Percentiles rank a stretch among this genome's conserved stretches.
phyloP scores from a whole-genome alignment of 2,113 vertebrate genomes.

The Poecile atricapillus region DNA sequence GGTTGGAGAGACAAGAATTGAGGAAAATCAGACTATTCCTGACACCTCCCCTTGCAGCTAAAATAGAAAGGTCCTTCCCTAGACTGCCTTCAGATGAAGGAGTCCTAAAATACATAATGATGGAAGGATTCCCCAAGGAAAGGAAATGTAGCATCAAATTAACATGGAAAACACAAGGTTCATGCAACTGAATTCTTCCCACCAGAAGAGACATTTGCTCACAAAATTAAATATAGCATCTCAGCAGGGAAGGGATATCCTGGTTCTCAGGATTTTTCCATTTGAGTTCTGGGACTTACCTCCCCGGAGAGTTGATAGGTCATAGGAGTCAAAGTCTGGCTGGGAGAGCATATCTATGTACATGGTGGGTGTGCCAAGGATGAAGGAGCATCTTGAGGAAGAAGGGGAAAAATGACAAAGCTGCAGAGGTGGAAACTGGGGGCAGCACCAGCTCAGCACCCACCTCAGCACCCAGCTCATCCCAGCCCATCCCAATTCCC shows the following conservation, averaged over 20 bases:
- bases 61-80: neutral
- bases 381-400: constrained; percentile 75
- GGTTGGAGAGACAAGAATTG: neutral
- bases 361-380: constrained; percentile 90
- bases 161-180: neutral
- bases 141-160: neutral
- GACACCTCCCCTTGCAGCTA: neutral
- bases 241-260: neutral
- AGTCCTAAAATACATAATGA: neutral
- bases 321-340: constrained; percentile 73
- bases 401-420: neutral
- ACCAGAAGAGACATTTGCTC: neutral
- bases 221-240: neutral
- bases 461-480: neutral
- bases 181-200: neutral
- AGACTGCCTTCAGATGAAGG: neutral
- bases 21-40: neutral
- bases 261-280: neutral
- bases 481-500: neutral
- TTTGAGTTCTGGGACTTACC: constrained; percentile 72
- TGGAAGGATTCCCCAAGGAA: neutral
- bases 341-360: constrained; percentile 86
- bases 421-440: neutral
- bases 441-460: neutral
- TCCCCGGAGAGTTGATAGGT: constrained; percentile 75